Evolutionary conservation across 2,113 vertebrate genomes (phyloP).

Genomic region (Pollachius pollachius): DNA sequence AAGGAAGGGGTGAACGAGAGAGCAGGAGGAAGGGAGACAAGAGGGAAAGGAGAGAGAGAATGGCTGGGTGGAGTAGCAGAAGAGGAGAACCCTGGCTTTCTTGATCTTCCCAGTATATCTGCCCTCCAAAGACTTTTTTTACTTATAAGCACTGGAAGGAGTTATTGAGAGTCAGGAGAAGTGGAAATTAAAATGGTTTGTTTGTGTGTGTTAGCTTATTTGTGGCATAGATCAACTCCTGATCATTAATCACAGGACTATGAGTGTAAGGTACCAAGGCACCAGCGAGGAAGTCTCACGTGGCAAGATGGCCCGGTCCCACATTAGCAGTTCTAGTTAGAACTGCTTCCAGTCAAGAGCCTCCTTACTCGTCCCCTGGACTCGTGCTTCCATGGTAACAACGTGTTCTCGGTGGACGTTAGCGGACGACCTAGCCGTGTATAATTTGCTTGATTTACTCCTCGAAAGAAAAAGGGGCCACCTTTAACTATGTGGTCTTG

Average conservation of each 20-base stretch:
- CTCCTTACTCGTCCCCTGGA: not conserved
- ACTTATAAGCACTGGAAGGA: constrained; percentile 51
- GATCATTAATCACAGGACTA: constrained; percentile 12
- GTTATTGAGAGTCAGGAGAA: constrained; percentile 38
- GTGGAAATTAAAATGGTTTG: constrained; percentile 55
- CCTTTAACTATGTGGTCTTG: constrained; percentile 46
- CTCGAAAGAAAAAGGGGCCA: constrained; percentile 35
- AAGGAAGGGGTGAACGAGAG: not conserved
- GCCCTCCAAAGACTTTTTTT: constrained; percentile 53
- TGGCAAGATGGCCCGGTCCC: no score
- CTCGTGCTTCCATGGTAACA: constrained; percentile 4
- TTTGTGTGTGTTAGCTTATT: constrained; percentile 10
- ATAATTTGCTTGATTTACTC: constrained; percentile 38
- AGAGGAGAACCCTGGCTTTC: constrained; percentile 58
- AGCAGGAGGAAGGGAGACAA: not conserved
- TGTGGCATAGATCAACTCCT: not conserved
- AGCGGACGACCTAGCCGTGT: constrained; percentile 28
- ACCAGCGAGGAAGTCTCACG: constrained; percentile 3
- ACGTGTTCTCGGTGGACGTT: constrained; percentile 8
- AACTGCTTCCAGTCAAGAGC: constrained; percentile 34
- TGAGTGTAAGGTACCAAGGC: not conserved
- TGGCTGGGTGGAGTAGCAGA: constrained; percentile 12
- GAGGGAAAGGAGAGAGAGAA: not conserved
- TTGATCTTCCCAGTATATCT: constrained; percentile 58
- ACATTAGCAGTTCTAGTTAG: not conserved